These are phyloP conservation scores for Triplophysa tibetana DNA, from an alignment of 2,113 vertebrate species.

Conservation along the genomic window DNA sequence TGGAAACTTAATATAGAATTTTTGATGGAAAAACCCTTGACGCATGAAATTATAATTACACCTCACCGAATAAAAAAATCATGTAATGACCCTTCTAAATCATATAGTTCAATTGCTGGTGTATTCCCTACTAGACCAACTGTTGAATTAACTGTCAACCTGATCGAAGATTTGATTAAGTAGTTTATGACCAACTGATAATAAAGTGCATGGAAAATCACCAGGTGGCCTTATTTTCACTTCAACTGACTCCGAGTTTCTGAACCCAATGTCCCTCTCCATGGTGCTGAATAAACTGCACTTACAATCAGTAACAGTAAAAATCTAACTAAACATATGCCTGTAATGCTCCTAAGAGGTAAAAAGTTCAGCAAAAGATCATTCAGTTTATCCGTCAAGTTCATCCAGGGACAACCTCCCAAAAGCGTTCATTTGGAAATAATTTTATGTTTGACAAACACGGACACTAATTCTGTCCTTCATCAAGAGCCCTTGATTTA, in stretches of 20 bases:
- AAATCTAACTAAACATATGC: background rate
- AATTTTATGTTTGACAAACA: background rate
- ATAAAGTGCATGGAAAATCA: too few species aligned
- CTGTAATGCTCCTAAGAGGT: background rate
- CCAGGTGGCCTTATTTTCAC: background rate
- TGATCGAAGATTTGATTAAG: too few species aligned
- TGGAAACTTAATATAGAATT: too few species aligned
- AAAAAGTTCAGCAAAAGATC: background rate
- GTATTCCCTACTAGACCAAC: too few species aligned
- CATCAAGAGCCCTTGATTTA: constrained; percentile 41
- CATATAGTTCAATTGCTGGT: too few species aligned
- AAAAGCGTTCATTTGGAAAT: background rate
- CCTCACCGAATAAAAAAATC: too few species aligned
- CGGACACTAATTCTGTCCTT: constrained; percentile 31
- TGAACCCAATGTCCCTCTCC: constrained; percentile 9
- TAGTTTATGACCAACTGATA: too few species aligned
- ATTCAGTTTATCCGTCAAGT: background rate
- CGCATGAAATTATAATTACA: too few species aligned
- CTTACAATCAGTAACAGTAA: background rate
- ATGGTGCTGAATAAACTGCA: constrained; percentile 17
- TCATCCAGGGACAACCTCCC: background rate
- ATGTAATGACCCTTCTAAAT: too few species aligned
- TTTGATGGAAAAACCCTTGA: too few species aligned
- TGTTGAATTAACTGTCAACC: too few species aligned
- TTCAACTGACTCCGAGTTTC: background rate